A percentile compares a stretch with the other conserved stretches of the same genome.
These are phyloP conservation scores for Mormyrops attenuatus DNA, from an alignment of 2,797 vertebrate species.

Conservation along the genomic window DNA sequence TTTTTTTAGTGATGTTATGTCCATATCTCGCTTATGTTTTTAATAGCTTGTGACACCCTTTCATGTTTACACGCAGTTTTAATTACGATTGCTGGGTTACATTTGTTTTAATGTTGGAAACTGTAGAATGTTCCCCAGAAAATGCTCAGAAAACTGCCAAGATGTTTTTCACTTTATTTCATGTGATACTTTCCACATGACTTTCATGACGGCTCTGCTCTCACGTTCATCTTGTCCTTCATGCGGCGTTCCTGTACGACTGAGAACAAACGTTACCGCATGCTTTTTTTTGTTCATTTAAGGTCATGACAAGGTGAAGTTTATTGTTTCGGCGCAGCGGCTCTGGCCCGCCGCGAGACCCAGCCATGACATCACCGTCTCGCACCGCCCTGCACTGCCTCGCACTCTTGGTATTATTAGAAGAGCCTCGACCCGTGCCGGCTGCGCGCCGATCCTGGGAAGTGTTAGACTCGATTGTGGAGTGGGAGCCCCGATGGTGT, in stretches of 20 bases:
- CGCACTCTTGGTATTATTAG: neutral
- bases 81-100: neutral
- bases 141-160: neutral
- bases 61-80: neutral
- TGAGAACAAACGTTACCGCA: neutral
- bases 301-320: slow-evolving; percentile 7
- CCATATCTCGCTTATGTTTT: neutral
- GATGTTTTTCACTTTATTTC: neutral
- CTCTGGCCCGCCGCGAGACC: neutral
- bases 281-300: neutral
- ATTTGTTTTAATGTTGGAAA: neutral
- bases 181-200: neutral
- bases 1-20: neutral
- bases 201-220: neutral
- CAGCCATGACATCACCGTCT: slow-evolving; percentile 8
- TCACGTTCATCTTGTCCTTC: neutral
- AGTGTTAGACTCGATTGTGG: neutral
- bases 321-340: slow-evolving; percentile 9
- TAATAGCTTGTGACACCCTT: neutral
- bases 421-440: neutral
- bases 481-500: neutral
- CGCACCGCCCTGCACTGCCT: neutral
- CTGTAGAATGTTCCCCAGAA: neutral
- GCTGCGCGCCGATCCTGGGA: neutral
- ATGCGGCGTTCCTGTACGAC: neutral